A percentile compares a stretch with the other conserved stretches of the same genome.
Conservation (phyloP, 1,140 invertebrate genomes). For the Drosophila oshimai region DNA sequence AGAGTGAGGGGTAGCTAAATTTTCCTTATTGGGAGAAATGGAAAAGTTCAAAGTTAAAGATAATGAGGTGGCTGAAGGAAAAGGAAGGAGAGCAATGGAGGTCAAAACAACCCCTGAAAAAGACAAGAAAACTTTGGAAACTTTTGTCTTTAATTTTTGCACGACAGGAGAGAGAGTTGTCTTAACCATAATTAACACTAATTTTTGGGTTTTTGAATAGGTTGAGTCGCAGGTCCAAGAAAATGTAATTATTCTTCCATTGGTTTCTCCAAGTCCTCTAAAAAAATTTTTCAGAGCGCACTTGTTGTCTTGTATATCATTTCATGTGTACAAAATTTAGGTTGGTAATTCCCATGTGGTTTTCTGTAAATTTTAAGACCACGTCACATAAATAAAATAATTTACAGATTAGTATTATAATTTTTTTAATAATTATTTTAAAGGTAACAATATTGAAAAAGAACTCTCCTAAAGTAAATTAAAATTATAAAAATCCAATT, state of each 20-base stretch:
- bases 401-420: too few species aligned
- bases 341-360: too few species aligned
- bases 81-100: not conserved
- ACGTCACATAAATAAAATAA: too few species aligned
- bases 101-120: not conserved
- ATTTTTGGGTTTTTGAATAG: slow-evolving; percentile 1
- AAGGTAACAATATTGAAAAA: too few species aligned
- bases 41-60: slow-evolving; percentile 49
- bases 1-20: not conserved
- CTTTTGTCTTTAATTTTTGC: slow-evolving; percentile 21
- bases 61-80: slow-evolving; percentile 43
- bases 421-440: too few species aligned
- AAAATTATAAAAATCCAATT: slow-evolving; percentile 1
- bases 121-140: slow-evolving; percentile 34
- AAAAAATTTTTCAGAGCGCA: too few species aligned
- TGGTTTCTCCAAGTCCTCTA: not conserved
- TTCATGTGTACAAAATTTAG: too few species aligned
- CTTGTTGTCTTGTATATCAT: too few species aligned
- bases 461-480: too few species aligned
- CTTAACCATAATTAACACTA: slow-evolving; percentile 27
- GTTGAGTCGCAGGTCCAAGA: not conserved
- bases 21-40: slow-evolving; percentile 39
- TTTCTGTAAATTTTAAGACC: too few species aligned
- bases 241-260: not conserved
- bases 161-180: not conserved